Evolutionary conservation across 2,797 vertebrate species (phyloP).

Genomic region (Pyrrhura leucotis): DNA sequence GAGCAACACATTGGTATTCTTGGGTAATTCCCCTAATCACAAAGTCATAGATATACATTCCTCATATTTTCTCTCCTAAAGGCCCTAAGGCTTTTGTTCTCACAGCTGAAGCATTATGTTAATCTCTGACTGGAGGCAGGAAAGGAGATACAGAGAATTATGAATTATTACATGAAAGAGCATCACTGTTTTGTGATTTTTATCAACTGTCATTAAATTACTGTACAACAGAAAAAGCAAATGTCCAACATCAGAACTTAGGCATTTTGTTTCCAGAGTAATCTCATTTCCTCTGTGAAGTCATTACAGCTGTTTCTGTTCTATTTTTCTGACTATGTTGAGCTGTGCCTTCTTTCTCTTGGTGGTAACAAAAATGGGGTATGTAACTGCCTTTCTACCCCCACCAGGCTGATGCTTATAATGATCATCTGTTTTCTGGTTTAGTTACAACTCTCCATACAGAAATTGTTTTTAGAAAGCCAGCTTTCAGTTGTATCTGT

Average conservation of each 20-base stretch:
- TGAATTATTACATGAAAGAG: background rate
- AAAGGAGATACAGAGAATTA: background rate
- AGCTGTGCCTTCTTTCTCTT: background rate
- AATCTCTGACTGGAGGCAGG: background rate
- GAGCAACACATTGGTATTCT: background rate
- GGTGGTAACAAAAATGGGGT: background rate
- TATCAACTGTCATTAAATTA: background rate
- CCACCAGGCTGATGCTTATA: background rate
- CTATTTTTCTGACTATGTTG: background rate
- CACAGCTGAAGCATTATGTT: background rate
- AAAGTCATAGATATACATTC: rapidly evolving
- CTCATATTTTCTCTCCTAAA: background rate
- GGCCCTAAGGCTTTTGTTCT: background rate
- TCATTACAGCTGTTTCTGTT: background rate
- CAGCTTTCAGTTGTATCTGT: rapidly evolving
- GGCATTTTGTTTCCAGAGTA: background rate
- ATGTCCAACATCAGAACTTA: background rate
- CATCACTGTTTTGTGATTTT: background rate
- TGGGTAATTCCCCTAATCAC: background rate
- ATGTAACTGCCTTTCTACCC: background rate
- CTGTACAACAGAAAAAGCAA: background rate
- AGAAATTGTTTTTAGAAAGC: background rate
- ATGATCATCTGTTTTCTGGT: background rate
- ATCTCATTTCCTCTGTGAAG: background rate
- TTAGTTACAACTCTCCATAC: background rate